A percentile compares a stretch with the other conserved stretches of the same genome.
phyloP scores from a whole-genome alignment of 2,888 invertebrate species.

The Orthosia gracilis region DNA sequence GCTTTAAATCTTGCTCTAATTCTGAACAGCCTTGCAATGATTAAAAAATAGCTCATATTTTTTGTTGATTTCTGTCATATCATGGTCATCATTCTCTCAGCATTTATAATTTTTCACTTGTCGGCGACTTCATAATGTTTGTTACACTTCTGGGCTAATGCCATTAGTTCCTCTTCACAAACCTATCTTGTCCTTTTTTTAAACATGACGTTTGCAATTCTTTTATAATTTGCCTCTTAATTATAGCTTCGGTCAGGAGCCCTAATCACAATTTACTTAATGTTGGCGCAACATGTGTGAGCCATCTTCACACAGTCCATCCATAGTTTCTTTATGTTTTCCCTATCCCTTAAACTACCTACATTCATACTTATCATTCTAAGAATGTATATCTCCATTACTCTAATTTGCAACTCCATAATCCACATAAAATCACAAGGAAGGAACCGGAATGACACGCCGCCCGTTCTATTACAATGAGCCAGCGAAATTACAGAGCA shows the following conservation, averaged over 20 bases:
- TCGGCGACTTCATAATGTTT: background rate
- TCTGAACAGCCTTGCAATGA: background rate
- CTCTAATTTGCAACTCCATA: constrained; percentile 14
- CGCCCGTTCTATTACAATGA: constrained; percentile 59
- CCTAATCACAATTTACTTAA: too few relatives aligned
- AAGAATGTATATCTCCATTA: background rate
- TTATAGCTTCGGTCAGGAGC: too few relatives aligned
- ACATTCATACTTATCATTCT: too few relatives aligned
- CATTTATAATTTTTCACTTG: background rate
- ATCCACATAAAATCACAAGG: constrained; percentile 39
- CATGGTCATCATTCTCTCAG: constrained; percentile 2
- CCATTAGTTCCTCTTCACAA: too few relatives aligned
- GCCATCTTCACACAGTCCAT: too few relatives aligned
- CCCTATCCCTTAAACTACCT: too few relatives aligned
- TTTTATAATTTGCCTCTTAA: too few relatives aligned
- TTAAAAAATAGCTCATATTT: too few relatives aligned
- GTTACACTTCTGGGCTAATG: too few relatives aligned
- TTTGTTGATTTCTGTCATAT: background rate
- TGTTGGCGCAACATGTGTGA: too few relatives aligned
- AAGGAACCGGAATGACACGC: constrained; percentile 22
- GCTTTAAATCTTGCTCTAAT: background rate
- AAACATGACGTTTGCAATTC: too few relatives aligned
- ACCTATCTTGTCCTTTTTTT: too few relatives aligned
- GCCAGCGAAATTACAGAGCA: constrained; percentile 52
- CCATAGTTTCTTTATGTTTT: background rate